phyloP scores from a whole-genome alignment of 2,113 vertebrate genomes.

The Nymphicus hollandicus region DNA sequence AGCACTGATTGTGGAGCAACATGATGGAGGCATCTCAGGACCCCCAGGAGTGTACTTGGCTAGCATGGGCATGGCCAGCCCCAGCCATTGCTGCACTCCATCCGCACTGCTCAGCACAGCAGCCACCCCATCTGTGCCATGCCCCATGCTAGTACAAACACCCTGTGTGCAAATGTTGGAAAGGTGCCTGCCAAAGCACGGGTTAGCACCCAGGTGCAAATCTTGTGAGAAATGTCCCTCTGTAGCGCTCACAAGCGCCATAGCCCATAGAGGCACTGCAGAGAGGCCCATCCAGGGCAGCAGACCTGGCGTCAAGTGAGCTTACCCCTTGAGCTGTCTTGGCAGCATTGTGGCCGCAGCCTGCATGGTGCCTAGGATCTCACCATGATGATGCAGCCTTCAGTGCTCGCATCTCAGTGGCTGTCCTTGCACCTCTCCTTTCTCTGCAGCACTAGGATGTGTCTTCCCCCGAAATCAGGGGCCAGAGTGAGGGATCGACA shows the following conservation, averaged over 20 bases:
- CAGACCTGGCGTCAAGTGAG: rapidly evolving
- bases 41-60: rapidly evolving
- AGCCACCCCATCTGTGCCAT: not conserved
- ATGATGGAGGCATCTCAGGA: not conserved
- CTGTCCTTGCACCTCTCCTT: not conserved
- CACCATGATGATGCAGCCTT: rapidly evolving
- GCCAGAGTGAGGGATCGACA: not conserved
- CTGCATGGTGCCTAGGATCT: not conserved
- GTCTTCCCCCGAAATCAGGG: not conserved
- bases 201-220: not conserved
- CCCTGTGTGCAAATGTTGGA: not conserved
- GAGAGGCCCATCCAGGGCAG: not conserved
- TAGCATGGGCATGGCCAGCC: not conserved
- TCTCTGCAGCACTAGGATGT: rapidly evolving
- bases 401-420: rapidly evolving
- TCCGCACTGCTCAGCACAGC: rapidly evolving
- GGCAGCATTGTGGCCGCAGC: not conserved
- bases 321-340: not conserved
- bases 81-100: rapidly evolving
- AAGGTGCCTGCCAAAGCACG: not conserved
- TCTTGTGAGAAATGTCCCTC: not conserved
- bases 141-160: rapidly evolving
- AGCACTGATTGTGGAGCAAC: rapidly evolving
- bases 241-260: rapidly evolving
- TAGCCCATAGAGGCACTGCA: rapidly evolving